These are phyloP conservation scores for Paedocypris sp. DNA, from an alignment of 2,113 vertebrate species.

Conservation along the genomic window DNA sequence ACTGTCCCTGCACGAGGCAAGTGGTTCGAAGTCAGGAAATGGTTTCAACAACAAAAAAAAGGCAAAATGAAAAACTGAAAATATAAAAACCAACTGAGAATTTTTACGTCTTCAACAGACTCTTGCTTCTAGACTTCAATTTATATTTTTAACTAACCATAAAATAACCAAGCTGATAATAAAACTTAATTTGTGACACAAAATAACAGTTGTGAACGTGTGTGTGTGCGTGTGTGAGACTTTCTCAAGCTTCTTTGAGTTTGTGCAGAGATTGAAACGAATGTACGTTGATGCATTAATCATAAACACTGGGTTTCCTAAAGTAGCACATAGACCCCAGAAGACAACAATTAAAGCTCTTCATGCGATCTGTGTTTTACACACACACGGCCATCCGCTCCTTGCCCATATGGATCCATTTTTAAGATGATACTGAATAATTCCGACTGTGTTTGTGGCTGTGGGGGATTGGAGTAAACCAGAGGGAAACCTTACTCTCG, in stretches of 20 bases:
- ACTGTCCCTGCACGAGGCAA: constrained; percentile 52
- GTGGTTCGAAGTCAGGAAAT: constrained; percentile 59
- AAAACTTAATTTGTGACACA: no score
- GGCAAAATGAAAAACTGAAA: constrained; percentile 23
- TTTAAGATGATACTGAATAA: constrained; percentile 31
- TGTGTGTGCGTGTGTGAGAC: not conserved
- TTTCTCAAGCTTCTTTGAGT: not conserved
- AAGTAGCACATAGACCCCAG: not conserved
- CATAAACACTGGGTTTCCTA: not conserved
- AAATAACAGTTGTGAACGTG: no score
- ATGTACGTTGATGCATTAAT: not conserved
- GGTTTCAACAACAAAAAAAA: constrained; percentile 48
- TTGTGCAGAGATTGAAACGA: not conserved
- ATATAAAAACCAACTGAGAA: constrained; percentile 40
- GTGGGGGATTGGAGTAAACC: constrained; percentile 21
- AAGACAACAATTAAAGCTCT: constrained; percentile 12
- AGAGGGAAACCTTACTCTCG: constrained; percentile 33
- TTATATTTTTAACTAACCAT: no score
- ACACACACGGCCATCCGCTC: not conserved
- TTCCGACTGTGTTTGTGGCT: constrained; percentile 17
- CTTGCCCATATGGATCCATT: constrained; percentile 9
- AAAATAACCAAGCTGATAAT: no score
- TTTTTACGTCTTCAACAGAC: not conserved
- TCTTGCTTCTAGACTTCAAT: no score
- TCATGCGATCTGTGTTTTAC: not conserved